Evolutionary conservation across 2,888 invertebrate genomes (phyloP).

Genomic region (Orgyia antiqua): DNA sequence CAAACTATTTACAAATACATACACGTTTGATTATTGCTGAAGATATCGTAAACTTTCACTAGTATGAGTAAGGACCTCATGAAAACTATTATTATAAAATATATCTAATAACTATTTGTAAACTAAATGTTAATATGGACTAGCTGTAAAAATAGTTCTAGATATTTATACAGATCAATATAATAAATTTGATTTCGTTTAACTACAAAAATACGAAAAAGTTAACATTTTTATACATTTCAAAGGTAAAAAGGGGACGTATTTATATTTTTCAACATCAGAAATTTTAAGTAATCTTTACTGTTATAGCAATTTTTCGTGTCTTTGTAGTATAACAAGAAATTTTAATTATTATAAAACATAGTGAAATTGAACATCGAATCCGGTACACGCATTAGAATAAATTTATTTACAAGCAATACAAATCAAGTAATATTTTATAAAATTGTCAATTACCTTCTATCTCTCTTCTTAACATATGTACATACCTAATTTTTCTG

Average conservation of each 20-base stretch:
- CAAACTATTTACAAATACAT: slow-evolving; percentile 70
- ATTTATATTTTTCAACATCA: too few relatives aligned
- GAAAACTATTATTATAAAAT: slow-evolving; percentile 54
- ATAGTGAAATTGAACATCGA: slow-evolving; percentile 30
- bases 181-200: slow-evolving; percentile 37
- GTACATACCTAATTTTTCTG: slow-evolving; percentile 72
- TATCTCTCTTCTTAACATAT: slow-evolving; percentile 64
- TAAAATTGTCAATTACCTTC: slow-evolving; percentile 53
- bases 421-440: slow-evolving; percentile 51
- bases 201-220: slow-evolving; percentile 20
- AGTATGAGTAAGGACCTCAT: slow-evolving; percentile 49
- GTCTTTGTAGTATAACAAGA: too few relatives aligned
- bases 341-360: slow-evolving; percentile 18
- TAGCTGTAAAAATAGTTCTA: slow-evolving; percentile 73
- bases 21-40: slow-evolving; percentile 69
- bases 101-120: slow-evolving; percentile 57
- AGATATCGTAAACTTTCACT: slow-evolving; percentile 57
- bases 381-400: slow-evolving; percentile 33
- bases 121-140: slow-evolving; percentile 67
- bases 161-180: slow-evolving; percentile 45
- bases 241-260: too few relatives aligned
- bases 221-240: slow-evolving; percentile 6
- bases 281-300: too few relatives aligned
- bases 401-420: slow-evolving; percentile 60
- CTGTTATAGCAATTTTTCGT: too few relatives aligned